Conservation (phyloP, 2,113 vertebrate species). For the Apodemus speciosus region DNA sequence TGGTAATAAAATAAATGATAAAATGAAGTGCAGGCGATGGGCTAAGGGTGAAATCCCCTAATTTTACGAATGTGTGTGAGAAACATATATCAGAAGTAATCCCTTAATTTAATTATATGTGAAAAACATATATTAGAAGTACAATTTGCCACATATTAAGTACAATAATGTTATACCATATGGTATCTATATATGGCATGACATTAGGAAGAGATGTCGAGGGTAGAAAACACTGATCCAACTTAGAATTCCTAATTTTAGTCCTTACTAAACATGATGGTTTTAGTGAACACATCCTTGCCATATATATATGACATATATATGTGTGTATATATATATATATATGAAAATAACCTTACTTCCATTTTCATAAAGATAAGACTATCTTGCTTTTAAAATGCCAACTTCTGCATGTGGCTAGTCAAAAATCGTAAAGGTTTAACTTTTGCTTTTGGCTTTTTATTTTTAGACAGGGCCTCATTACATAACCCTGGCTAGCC, state of each 20-base stretch:
- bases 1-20: neutral
- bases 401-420: constrained; percentile 59
- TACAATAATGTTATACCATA: constrained; percentile 8
- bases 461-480: neutral
- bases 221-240: neutral
- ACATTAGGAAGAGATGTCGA: neutral
- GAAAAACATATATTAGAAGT: constrained; percentile 9
- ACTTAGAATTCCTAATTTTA: constrained; percentile 40
- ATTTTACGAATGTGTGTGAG: no score
- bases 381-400: constrained; percentile 59
- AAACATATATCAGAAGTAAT: neutral
- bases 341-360: neutral
- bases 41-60: neutral
- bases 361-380: constrained; percentile 45
- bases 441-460: no score
- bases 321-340: no score
- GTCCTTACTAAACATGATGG: neutral
- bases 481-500: neutral
- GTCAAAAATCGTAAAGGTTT: constrained; percentile 26
- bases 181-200: neutral
- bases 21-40: neutral
- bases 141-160: neutral
- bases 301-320: neutral
- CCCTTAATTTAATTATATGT: neutral
- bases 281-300: neutral